A percentile compares a stretch with the other conserved stretches of the same genome.
These are phyloP conservation scores for Biston stratarius DNA, from an alignment of 2,888 invertebrate species.

Conservation along the genomic window DNA sequence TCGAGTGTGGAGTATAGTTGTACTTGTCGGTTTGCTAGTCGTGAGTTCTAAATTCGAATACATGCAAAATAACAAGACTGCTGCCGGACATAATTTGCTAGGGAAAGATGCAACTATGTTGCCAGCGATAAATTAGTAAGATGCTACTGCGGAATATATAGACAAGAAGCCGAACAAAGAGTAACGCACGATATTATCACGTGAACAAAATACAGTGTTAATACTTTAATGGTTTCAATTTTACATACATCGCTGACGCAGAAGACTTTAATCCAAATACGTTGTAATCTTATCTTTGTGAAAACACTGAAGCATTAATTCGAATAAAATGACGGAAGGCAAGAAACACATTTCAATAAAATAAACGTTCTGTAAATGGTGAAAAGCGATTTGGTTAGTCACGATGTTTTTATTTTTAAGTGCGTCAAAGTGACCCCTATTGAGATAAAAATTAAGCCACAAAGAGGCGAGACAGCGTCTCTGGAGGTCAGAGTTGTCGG, in stretches of 20 bases:
- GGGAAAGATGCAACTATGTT: slow-evolving; percentile 48
- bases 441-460: slow-evolving; percentile 65
- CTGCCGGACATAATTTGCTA: slow-evolving; percentile 45
- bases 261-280: slow-evolving; percentile 34
- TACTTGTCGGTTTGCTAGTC: slow-evolving; percentile 19
- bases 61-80: slow-evolving; percentile 33
- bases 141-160: slow-evolving; percentile 37
- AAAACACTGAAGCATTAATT: slow-evolving; percentile 49
- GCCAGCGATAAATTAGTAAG: slow-evolving; percentile 45
- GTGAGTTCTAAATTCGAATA: slow-evolving; percentile 30
- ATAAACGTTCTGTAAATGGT: slow-evolving; percentile 64
- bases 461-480: slow-evolving; percentile 54
- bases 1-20: neutral
- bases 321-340: slow-evolving; percentile 60
- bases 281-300: slow-evolving; percentile 55
- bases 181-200: slow-evolving; percentile 26
- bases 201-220: slow-evolving; percentile 20
- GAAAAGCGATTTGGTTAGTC: slow-evolving; percentile 62
- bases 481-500: slow-evolving; percentile 65
- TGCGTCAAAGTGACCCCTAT: slow-evolving; percentile 59
- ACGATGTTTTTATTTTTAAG: slow-evolving; percentile 52
- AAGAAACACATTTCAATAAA: slow-evolving; percentile 60
- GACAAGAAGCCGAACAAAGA: slow-evolving; percentile 20
- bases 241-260: slow-evolving; percentile 31
- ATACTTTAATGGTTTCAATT: slow-evolving; percentile 32